These are phyloP conservation scores for Dendrolimus kikuchii DNA, from an alignment of 1,140 invertebrate genomes.

Conservation along the genomic window DNA sequence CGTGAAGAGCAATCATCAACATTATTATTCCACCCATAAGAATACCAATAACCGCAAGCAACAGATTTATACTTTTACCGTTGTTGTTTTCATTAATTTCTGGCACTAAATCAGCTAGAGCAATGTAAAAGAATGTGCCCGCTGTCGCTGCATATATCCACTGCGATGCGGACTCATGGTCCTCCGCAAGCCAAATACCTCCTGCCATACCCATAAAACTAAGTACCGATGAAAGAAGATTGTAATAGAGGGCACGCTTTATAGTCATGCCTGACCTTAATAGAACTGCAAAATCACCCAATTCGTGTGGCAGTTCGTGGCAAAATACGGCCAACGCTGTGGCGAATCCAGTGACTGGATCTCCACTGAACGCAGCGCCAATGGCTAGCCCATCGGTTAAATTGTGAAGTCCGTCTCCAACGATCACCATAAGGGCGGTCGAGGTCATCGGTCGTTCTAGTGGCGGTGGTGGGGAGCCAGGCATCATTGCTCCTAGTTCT, in stretches of 20 bases:
- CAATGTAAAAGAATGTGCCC: constrained; percentile 88
- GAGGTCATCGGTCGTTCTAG: constrained; percentile 71
- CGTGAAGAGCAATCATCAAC: constrained; percentile 82
- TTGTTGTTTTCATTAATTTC: constrained; percentile 71
- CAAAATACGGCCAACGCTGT: constrained; percentile 86
- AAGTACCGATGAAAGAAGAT: constrained; percentile 81
- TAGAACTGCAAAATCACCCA: constrained; percentile 88
- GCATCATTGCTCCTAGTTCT: constrained; percentile 74
- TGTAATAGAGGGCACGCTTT: constrained; percentile 80
- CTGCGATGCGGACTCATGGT: constrained; percentile 75
- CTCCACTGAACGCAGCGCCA: constrained; percentile 82
- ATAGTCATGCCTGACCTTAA: constrained; percentile 83
- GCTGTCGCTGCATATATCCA: constrained; percentile 87
- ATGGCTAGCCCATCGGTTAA: constrained; percentile 87
- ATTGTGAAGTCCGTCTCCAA: constrained; percentile 87
- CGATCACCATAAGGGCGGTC: constrained; percentile 84
- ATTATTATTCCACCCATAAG: constrained; percentile 81
- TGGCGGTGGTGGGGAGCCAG: constrained; percentile 65
- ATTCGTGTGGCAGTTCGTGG: constrained; percentile 87
- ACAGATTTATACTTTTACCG: constrained; percentile 50
- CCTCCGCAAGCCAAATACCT: constrained; percentile 80
- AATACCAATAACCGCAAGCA: constrained; percentile 77
- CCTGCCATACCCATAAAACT: constrained; percentile 83
- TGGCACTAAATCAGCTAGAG: constrained; percentile 84
- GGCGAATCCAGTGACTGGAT: constrained; percentile 81